Evolutionary conservation across 64 coral and sea anemone genomes (phyloP).

Genomic region (Montipora capricornis): DNA sequence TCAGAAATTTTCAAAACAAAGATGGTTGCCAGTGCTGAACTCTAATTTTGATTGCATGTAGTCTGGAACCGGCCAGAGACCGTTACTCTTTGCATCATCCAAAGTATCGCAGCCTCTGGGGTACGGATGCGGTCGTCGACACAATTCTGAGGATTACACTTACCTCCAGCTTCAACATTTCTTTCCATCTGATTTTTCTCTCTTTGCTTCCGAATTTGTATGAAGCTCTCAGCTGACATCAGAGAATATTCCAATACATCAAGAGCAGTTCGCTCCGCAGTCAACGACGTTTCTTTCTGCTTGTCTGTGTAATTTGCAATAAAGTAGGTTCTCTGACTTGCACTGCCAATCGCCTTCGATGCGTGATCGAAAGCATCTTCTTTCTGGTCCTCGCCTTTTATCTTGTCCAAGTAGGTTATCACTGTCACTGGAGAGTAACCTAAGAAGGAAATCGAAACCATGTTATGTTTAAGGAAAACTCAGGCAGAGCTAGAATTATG

Average conservation of each 20-base stretch:
- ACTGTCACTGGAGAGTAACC: constrained; percentile 86
- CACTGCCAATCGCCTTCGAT: constrained; percentile 75
- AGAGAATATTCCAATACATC: constrained; percentile 78
- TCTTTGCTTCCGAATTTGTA: constrained; percentile 71
- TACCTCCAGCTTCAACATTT: background rate
- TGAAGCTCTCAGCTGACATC: constrained; percentile 84
- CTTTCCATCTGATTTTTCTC: constrained; percentile 49
- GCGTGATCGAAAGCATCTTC: constrained; percentile 71
- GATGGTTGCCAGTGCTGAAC: no score
- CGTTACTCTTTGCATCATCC: no score
- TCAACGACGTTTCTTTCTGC: constrained; percentile 27
- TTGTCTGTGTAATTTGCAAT: constrained; percentile 81
- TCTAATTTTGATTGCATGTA: no score
- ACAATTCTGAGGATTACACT: no score
- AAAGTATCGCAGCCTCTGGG: no score
- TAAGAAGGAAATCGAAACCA: background rate
- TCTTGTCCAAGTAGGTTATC: constrained; percentile 80
- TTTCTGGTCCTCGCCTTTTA: constrained; percentile 58
- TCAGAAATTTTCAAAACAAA: no score
- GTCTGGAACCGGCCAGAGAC: no score
- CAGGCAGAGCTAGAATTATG: no score
- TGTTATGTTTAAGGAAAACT: no score
- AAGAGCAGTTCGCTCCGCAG: constrained; percentile 63
- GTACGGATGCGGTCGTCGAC: no score
- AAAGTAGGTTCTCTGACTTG: constrained; percentile 80